Conservation (phyloP, 1,140 invertebrate genomes). For the Ceratitis capitata region DNA sequence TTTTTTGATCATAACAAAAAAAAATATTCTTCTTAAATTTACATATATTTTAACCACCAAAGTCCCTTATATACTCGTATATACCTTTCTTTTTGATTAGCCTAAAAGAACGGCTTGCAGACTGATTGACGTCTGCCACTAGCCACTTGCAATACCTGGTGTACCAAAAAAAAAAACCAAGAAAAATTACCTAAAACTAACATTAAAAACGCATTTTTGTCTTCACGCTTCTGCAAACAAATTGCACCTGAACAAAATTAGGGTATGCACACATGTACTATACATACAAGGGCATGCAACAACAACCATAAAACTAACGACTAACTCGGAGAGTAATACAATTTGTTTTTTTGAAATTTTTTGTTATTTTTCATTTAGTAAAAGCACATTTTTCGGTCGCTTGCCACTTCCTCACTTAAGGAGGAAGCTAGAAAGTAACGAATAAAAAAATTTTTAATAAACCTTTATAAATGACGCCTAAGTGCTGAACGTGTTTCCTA, state of each 20-base stretch:
- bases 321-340: too few species aligned
- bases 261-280: too few species aligned
- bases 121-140: background rate
- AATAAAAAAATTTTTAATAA: background rate
- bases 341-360: background rate
- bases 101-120: background rate
- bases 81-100: background rate
- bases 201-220: background rate
- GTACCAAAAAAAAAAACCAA: background rate
- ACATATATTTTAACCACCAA: background rate
- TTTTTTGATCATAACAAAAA: too few species aligned
- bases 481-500: background rate
- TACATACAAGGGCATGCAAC: background rate
- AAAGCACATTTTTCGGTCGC: background rate
- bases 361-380: background rate
- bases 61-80: background rate
- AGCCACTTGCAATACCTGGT: too few species aligned
- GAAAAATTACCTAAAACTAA: background rate
- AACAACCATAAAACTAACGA: background rate
- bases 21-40: background rate
- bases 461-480: background rate
- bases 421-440: background rate
- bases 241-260: conserved; percentile 46
- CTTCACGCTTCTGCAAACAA: conserved; percentile 45
- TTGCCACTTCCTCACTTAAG: background rate